Conservation (phyloP, 2,797 vertebrate genomes). For the Spheniscus humboldti region DNA sequence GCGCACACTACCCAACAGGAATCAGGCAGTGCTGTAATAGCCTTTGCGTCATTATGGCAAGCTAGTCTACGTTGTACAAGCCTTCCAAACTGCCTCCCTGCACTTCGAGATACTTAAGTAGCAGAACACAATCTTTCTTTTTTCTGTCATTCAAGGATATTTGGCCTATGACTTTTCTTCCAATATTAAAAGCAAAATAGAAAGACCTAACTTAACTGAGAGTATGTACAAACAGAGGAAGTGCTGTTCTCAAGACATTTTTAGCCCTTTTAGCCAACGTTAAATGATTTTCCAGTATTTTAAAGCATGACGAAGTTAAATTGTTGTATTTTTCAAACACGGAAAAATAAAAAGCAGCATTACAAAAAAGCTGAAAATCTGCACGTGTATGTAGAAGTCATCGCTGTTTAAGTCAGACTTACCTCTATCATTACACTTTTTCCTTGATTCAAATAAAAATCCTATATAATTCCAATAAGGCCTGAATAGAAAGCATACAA, state of each 20-base stretch:
- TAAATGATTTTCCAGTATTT: background rate
- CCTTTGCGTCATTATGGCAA: background rate
- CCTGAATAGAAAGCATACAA: background rate
- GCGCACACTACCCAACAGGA: fast-evolving
- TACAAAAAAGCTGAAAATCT: background rate
- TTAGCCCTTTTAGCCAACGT: background rate
- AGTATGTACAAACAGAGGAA: background rate
- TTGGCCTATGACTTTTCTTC: background rate
- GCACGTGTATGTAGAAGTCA: background rate
- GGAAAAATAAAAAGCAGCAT: background rate
- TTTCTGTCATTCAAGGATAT: background rate
- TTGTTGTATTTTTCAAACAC: background rate
- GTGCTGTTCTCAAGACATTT: background rate
- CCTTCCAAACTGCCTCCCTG: background rate
- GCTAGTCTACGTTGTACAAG: background rate
- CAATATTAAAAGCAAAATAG: background rate
- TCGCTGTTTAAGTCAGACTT: background rate
- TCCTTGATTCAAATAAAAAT: background rate
- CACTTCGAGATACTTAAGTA: background rate
- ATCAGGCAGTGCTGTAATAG: background rate
- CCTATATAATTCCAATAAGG: background rate
- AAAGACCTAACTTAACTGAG: background rate
- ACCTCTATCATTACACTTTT: background rate
- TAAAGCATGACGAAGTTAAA: background rate
- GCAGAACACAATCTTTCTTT: background rate